phyloP scores from a whole-genome alignment of 2,888 invertebrate genomes.

The Folsomia manolachei region DNA sequence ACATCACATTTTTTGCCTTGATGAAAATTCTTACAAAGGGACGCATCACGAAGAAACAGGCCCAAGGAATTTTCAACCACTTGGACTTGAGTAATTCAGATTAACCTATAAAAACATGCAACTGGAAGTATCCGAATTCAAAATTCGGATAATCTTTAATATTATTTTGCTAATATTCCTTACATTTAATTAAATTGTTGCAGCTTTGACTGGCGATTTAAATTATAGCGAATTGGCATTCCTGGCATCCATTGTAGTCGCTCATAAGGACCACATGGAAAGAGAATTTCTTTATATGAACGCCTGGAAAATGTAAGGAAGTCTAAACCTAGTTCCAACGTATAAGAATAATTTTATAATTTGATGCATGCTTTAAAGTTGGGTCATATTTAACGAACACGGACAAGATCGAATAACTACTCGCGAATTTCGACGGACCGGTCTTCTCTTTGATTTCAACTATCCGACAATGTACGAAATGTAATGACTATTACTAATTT shows the following conservation, averaged over 20 bases:
- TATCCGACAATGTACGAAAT: conserved; percentile 32
- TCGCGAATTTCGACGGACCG: conserved; percentile 26
- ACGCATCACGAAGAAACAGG: conserved; percentile 19
- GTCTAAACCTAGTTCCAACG: not conserved
- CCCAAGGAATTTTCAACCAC: conserved; percentile 26
- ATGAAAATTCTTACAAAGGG: conserved; percentile 29
- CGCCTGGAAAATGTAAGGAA: conserved; percentile 28
- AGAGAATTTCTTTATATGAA: conserved; percentile 35
- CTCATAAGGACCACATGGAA: conserved; percentile 33
- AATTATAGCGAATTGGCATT: conserved; percentile 29
- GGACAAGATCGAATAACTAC: conserved; percentile 24
- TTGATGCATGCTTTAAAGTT: not conserved
- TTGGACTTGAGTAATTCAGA: conserved; percentile 23
- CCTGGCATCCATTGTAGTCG: conserved; percentile 25
- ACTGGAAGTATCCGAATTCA: not conserved
- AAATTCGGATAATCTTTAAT: not conserved
- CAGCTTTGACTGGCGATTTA: conserved; percentile 25
- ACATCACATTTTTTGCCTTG: conserved; percentile 28
- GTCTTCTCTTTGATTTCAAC: conserved; percentile 34
- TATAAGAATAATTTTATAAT: too few relatives aligned
- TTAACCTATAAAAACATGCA: too few relatives aligned
- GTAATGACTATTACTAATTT: too few relatives aligned
- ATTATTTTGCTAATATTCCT: not conserved
- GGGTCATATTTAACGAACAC: conserved; percentile 33
- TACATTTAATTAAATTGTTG: not conserved